Base-by-base conservation (phyloP, 2,797 vertebrate species). In the Macropodus opercularis region DNA sequence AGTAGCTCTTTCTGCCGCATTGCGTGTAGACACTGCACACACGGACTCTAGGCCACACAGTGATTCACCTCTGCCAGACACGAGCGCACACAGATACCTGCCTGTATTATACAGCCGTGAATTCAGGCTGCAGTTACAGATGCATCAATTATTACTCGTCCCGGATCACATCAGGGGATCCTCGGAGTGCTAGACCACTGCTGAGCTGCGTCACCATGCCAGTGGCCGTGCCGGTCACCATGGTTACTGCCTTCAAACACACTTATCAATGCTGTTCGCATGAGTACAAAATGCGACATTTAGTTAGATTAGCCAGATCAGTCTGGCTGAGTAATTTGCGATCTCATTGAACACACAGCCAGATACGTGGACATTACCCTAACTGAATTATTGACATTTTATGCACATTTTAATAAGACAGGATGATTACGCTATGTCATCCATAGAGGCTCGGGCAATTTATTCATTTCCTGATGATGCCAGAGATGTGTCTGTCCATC, bases 101-200 rank as follows among this genome's bases (percentile, higher is more conserved):
- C 44, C 41, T 22, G 27, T 58, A 29, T 62, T 69, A 44, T 63
- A 71, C 71, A 75, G 63, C 71, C 73, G 75, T 60, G 74, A 88
- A 60, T 63, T 60, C 69, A 69, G 87, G 47, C 59, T 89, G 77
- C 71, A 52, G 79, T 92, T 89, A 84, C 85, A 79, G 49, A 46
- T 68, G 64, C 86, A 91, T 91, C 63, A 82, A 89, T 89, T 88
- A 89, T 90, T 88, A 67, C 79, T 85, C 23, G 63, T 75, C 44
- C 52, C 8, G 13, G 57, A 83, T 85, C 77, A 73, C 86, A 87
- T 86, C 83, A 69, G 84, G 75, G 79, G 80, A 83, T 84, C 72
- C 68, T 75, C 19, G 48, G 51, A 70, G 63, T 26, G 43, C 57
- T 7, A 23, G 62, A 52, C 66, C 68, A 63, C 77, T 19, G 63